phyloP scores from a whole-genome alignment of 2,797 vertebrate genomes.

The Lutjanus campechanus region DNA sequence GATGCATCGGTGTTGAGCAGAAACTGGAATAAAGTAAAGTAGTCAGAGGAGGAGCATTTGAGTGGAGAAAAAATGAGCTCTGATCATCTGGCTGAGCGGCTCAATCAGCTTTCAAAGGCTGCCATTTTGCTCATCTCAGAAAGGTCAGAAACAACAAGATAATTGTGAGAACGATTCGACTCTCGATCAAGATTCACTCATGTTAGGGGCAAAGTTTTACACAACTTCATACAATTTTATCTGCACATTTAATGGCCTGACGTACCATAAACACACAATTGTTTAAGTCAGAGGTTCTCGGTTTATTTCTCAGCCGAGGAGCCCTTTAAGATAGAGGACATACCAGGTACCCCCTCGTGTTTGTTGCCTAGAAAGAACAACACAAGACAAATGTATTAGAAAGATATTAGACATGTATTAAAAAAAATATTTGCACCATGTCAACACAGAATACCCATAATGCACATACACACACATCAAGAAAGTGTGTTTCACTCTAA shows the following conservation, averaged over 20 bases:
- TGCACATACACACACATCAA: too few species aligned
- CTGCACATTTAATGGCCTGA: background rate
- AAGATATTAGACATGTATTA: too few species aligned
- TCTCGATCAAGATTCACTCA: background rate
- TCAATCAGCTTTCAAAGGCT: slow-evolving; percentile 12
- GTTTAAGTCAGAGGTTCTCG: background rate
- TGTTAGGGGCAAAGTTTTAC: background rate
- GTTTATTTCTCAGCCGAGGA: too few species aligned
- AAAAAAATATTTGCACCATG: too few species aligned
- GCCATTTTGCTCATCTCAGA: slow-evolving; percentile 1
- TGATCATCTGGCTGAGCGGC: background rate
- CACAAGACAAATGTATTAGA: too few species aligned
- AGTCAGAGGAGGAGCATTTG: background rate
- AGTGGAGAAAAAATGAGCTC: slow-evolving; percentile 8
- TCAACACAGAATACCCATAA: too few species aligned
- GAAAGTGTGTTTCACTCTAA: too few species aligned
- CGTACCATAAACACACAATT: too few species aligned
- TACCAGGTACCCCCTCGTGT: too few species aligned
- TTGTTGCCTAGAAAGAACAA: too few species aligned
- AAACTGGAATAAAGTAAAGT: background rate
- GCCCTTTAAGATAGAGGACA: too few species aligned
- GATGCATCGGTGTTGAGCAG: background rate
- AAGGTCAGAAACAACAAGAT: slow-evolving; percentile 53
- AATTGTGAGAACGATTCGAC: slow-evolving; percentile 18
- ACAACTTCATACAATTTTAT: background rate